Conservation (phyloP, 2,797 vertebrate species). For the Gobionotothen gibberifrons region DNA sequence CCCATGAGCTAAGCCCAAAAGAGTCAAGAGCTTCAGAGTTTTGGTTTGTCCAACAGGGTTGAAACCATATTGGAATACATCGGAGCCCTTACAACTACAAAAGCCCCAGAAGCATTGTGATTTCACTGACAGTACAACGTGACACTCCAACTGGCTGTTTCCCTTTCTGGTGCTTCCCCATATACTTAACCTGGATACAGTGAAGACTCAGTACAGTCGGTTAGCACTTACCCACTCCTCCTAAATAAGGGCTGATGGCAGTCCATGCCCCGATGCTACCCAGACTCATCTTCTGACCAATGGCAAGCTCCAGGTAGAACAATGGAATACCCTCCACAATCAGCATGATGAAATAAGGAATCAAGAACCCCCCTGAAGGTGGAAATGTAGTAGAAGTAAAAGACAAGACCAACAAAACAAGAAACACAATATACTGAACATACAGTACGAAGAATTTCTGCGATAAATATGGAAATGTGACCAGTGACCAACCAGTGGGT, state of each 20-base stretch:
- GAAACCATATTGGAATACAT: background rate
- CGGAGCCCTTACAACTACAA: too few species aligned
- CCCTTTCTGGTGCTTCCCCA: background rate
- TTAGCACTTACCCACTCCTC: slow-evolving; percentile 87
- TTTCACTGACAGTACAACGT: too few species aligned
- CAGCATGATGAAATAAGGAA: slow-evolving; percentile 93
- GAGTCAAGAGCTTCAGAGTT: background rate
- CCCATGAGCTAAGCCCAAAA: background rate
- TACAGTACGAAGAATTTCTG: background rate
- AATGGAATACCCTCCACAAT: slow-evolving; percentile 91
- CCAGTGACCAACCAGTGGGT: too few species aligned
- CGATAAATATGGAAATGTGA: background rate
- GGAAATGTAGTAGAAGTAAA: background rate
- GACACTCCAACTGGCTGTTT: too few species aligned
- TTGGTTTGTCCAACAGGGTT: background rate
- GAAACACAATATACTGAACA: background rate
- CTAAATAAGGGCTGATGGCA: slow-evolving; percentile 91
- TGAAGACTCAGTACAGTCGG: background rate
- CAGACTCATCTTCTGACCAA: slow-evolving; percentile 93
- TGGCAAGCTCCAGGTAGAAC: slow-evolving; percentile 92
- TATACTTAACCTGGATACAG: background rate
- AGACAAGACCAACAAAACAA: background rate
- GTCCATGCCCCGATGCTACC: slow-evolving; percentile 94
- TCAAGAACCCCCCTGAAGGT: slow-evolving; percentile 90
- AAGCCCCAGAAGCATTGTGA: too few species aligned